Percentiles rank a stretch among this genome's conserved stretches.
Evolutionary conservation across 2,888 invertebrate genomes (phyloP).

Genomic region (Diplolepis rosae): DNA sequence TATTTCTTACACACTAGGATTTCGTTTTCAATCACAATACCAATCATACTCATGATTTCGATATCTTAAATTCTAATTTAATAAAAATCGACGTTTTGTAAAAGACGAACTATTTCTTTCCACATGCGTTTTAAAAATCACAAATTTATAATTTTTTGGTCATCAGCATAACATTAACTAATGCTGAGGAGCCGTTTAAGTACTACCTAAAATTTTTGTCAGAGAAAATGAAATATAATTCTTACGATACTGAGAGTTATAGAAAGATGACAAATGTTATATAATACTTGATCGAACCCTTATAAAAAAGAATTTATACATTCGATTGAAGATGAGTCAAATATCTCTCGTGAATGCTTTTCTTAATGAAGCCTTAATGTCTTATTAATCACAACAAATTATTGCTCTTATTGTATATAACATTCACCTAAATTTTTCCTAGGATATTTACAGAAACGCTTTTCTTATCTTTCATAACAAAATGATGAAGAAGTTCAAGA

Average conservation of each 20-base stretch:
- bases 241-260: too few relatives aligned
- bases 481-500: neutral
- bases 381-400: neutral
- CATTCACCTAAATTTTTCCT: neutral
- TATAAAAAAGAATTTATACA: neutral
- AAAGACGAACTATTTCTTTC: conserved; percentile 40
- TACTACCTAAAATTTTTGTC: neutral
- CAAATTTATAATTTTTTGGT: neutral
- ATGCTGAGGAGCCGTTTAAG: neutral
- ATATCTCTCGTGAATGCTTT: neutral
- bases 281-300: too few relatives aligned
- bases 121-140: conserved; percentile 32
- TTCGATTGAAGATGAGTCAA: neutral
- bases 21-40: neutral
- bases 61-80: neutral
- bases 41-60: neutral
- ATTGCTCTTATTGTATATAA: neutral
- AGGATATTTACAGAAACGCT: conserved; percentile 37
- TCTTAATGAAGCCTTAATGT: neutral
- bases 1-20: neutral
- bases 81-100: neutral
- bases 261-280: too few relatives aligned
- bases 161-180: neutral
- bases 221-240: too few relatives aligned
- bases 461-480: conserved; percentile 2